A percentile compares a stretch with the other conserved stretches of the same genome.
phyloP scores from a whole-genome alignment of 2,797 vertebrate species.

The Chrysocyon brachyurus region DNA sequence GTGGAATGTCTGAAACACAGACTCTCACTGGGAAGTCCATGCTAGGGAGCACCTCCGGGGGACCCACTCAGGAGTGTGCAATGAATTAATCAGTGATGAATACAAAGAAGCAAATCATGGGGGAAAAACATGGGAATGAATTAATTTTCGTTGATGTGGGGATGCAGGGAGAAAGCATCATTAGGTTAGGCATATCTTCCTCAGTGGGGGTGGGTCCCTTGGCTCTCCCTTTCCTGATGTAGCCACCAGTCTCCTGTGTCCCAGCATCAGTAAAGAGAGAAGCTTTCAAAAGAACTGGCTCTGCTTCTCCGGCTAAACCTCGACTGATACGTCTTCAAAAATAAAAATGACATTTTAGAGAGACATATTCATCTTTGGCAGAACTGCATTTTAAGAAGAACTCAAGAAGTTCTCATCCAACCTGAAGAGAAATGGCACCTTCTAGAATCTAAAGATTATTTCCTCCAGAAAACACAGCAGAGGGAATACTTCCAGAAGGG shows the following conservation, averaged over 20 bases:
- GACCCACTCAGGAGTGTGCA: neutral
- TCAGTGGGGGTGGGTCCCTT: rapidly evolving
- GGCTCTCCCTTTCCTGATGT: neutral
- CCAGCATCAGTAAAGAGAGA: neutral
- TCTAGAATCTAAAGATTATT: neutral
- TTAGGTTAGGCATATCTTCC: neutral
- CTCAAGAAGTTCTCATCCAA: neutral
- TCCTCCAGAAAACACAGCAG: neutral
- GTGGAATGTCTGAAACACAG: neutral
- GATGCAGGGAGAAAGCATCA: neutral
- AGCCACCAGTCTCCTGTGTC: neutral
- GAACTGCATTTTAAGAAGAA: neutral
- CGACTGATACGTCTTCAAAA: neutral
- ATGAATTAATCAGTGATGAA: neutral
- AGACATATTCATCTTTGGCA: neutral
- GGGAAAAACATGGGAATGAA: neutral
- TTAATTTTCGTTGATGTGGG: neutral
- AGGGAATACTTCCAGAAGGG: neutral
- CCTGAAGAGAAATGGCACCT: neutral
- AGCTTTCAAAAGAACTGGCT: neutral
- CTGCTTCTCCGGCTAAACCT: neutral
- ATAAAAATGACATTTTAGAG: neutral
- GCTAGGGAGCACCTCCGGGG: neutral
- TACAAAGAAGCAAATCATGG: neutral
- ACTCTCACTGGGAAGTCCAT: neutral